Base-by-base conservation (phyloP, 2,888 invertebrate species). In the Tenthredo notha region DNA sequence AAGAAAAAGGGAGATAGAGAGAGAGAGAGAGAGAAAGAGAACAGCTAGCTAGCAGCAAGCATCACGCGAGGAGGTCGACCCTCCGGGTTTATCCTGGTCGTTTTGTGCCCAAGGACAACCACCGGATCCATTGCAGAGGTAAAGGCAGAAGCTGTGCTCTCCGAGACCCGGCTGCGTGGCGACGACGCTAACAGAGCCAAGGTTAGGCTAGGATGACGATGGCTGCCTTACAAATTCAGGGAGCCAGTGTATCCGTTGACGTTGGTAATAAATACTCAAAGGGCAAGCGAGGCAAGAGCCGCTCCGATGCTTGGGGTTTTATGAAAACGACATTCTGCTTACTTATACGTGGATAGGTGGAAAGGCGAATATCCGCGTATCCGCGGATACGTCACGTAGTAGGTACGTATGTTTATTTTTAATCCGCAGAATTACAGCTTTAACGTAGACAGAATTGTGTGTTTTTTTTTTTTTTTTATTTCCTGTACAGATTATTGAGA, bases 31-130 rank as follows among this genome's bases (percentile, higher is more conserved):
- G 6, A 54, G 72, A 75, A 50, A 47, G 47, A 54, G 33, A 37
- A 61, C 58, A 65, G 54, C 77, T 33, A 67, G 21, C 74, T 72
- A 72, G 40, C 18, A 72, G 18, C 65, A 3, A 47, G 47, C 50
- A 47, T 21, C 80, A 80, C 80, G 80, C 80, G 58, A 80, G 80
- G 58, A 77, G 67, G 47, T 70, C 70, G 65, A 83, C 83, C 67
- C 83, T 40, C 83, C 67, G 83, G 29, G 61, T 80, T 80, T 65
- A 77, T 77, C 77, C 77, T 77, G 77, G 77, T 77, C 77, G 77
- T 80, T 80, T 80, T 40, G 21, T 80, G 58, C 61, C 80, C 83
- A 83, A 67, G 83, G 83, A 83, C 83, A 83, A 83, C 65, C 67
- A 67, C 70, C 18, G 83, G 83, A 67, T 70, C 70, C 70, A 47